Conservation (phyloP, 2,113 vertebrate species). For the Gadus macrocephalus region DNA sequence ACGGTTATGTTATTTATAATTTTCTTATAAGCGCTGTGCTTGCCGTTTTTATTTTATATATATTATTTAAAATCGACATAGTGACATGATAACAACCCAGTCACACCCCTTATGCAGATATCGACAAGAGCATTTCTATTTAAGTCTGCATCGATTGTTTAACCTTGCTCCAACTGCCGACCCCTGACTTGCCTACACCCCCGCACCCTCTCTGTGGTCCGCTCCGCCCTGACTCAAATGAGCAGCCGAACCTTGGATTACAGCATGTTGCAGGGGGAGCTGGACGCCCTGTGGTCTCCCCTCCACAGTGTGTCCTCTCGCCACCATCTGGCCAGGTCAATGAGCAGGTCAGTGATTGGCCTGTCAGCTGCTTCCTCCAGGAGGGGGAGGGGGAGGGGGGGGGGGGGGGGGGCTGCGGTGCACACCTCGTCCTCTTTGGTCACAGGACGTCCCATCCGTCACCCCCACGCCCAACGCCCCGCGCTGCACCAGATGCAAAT, state of each 20-base stretch:
- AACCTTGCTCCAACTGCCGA: slow-evolving; percentile 41
- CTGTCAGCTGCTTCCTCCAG: slow-evolving; percentile 25
- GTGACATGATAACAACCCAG: neutral
- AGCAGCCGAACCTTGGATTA: slow-evolving; percentile 75
- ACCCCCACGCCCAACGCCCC: slow-evolving; percentile 17
- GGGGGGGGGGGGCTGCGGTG: slow-evolving; percentile 20
- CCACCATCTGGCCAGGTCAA: slow-evolving; percentile 78
- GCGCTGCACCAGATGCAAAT: slow-evolving; percentile 25
- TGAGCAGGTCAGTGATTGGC: slow-evolving; percentile 76
- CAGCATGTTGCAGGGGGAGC: slow-evolving; percentile 72
- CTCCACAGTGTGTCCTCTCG: slow-evolving; percentile 74
- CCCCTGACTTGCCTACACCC: slow-evolving; percentile 36
- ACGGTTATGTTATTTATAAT: neutral
- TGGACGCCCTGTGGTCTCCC: slow-evolving; percentile 77
- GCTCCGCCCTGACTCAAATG: slow-evolving; percentile 42
- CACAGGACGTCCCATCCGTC: slow-evolving; percentile 29
- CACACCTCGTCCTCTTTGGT: slow-evolving; percentile 31
- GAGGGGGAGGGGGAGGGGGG: neutral
- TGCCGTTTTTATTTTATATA: neutral
- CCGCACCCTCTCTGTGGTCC: slow-evolving; percentile 32
- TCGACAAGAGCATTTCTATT: neutral
- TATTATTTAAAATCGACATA: neutral
- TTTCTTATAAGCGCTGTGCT: neutral
- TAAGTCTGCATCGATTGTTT: slow-evolving; percentile 30
- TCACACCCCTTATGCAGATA: neutral